Conservation (phyloP, 2,113 vertebrate species). For the Alosa alosa region DNA sequence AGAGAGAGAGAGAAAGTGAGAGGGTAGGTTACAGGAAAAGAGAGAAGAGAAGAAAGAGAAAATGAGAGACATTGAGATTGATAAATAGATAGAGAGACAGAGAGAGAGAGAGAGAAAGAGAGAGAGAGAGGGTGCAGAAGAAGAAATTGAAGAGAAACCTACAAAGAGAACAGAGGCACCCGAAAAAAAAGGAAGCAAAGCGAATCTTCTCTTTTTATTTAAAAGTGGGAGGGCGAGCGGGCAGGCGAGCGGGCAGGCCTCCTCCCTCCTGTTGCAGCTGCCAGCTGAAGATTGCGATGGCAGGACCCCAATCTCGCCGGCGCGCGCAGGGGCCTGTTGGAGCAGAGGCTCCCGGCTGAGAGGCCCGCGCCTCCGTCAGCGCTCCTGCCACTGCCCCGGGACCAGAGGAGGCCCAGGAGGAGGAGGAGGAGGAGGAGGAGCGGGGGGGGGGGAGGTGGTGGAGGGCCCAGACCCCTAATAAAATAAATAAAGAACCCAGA, state of each 20-base stretch:
- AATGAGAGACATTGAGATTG: neutral
- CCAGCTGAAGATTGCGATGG: slow-evolving; percentile 65
- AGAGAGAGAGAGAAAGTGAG: neutral
- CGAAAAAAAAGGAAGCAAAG: slow-evolving; percentile 57
- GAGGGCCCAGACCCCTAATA: slow-evolving; percentile 78
- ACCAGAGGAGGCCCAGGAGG: slow-evolving; percentile 59
- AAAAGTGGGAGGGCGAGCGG: slow-evolving; percentile 48
- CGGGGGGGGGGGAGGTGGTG: neutral
- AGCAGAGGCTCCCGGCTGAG: slow-evolving; percentile 53
- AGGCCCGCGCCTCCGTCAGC: slow-evolving; percentile 39
- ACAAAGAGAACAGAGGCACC: neutral
- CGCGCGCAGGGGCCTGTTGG: slow-evolving; percentile 73
- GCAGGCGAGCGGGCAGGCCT: slow-evolving; percentile 30
- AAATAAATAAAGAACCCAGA: slow-evolving; percentile 49
- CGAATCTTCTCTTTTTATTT: slow-evolving; percentile 49
- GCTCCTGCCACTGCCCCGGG: slow-evolving; percentile 69
- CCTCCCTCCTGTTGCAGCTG: slow-evolving; percentile 39
- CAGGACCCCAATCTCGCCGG: slow-evolving; percentile 75
- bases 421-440: slow-evolving; percentile 2
- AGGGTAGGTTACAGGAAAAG: neutral
- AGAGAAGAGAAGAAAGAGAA: neutral
- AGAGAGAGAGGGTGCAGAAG: neutral
- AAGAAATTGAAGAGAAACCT: neutral
- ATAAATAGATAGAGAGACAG: neutral
- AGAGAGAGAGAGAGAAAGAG: neutral